Percentiles rank a stretch among this genome's conserved stretches.
These are phyloP conservation scores for Lepidothrix coronata DNA, from an alignment of 2,113 vertebrate genomes.

Conservation along the genomic window DNA sequence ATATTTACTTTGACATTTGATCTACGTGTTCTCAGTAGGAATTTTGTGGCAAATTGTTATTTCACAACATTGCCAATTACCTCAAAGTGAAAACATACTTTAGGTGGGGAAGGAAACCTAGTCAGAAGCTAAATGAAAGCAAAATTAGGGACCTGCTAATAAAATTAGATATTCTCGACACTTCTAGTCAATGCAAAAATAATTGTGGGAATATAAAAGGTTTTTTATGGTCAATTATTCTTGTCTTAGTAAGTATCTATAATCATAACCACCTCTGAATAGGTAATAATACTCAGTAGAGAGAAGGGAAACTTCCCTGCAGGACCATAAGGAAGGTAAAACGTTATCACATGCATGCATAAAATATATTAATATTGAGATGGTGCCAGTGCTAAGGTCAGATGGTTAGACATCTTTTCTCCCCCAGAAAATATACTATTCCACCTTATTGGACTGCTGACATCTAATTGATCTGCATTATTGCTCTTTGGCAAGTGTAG, in stretches of 20 bases:
- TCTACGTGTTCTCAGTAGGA: slow-evolving; percentile 39
- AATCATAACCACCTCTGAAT: slow-evolving; percentile 74
- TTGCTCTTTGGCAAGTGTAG: slow-evolving; percentile 65
- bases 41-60: slow-evolving; percentile 68
- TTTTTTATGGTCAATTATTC: slow-evolving; percentile 85
- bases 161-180: slow-evolving; percentile 78
- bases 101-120: neutral
- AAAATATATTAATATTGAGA: slow-evolving; percentile 80
- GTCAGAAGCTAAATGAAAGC: slow-evolving; percentile 67
- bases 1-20: slow-evolving; percentile 66
- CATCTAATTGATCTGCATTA: slow-evolving; percentile 78
- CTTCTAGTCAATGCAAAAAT: slow-evolving; percentile 86
- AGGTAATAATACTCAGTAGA: slow-evolving; percentile 75
- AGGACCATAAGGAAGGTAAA: slow-evolving; percentile 76
- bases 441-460: slow-evolving; percentile 70
- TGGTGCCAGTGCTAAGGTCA: slow-evolving; percentile 74
- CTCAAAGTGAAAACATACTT: slow-evolving; percentile 65
- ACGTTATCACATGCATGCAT: slow-evolving; percentile 73
- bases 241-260: slow-evolving; percentile 82
- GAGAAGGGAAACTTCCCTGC: slow-evolving; percentile 72
- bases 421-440: slow-evolving; percentile 57
- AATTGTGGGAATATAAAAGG: slow-evolving; percentile 84
- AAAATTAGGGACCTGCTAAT: slow-evolving; percentile 75
- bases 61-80: slow-evolving; percentile 55
- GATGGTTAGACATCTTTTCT: slow-evolving; percentile 62